These are phyloP conservation scores for Turritopsis rubra DNA, from an alignment of 30 jellyfish, hydroid and myxozoan species.

Conservation along the genomic window DNA sequence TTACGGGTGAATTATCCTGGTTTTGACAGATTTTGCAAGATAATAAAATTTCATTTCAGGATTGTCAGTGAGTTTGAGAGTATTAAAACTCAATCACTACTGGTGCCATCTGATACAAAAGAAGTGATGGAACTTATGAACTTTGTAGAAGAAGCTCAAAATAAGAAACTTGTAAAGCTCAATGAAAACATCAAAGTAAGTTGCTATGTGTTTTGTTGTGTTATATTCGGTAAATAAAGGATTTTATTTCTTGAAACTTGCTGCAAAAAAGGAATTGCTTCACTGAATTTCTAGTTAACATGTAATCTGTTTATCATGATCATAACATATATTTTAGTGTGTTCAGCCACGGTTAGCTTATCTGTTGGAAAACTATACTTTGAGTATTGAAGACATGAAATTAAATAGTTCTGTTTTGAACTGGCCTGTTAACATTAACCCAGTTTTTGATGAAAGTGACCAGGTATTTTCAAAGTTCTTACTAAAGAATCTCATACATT, in stretches of 20 bases:
- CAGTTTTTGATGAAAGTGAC: constrained; percentile 87
- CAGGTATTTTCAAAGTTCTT: constrained; percentile 41
- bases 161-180: constrained; percentile 43
- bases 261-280: too few species aligned
- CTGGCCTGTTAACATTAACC: constrained; percentile 85
- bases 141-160: constrained; percentile 74
- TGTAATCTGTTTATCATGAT: too few species aligned
- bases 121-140: constrained; percentile 73
- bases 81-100: constrained; percentile 48
- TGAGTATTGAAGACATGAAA: constrained; percentile 51
- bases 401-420: constrained; percentile 76
- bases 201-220: neutral
- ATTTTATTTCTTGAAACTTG: too few species aligned
- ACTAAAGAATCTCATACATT: neutral
- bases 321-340: constrained; percentile 28
- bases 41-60: constrained; percentile 46
- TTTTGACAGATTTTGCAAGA: too few species aligned
- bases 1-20: too few species aligned
- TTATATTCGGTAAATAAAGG: too few species aligned
- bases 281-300: too few species aligned
- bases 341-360: constrained; percentile 72
- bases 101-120: constrained; percentile 69
- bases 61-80: constrained; percentile 62
- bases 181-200: constrained; percentile 65
- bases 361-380: constrained; percentile 63